Percentiles rank a stretch among this genome's conserved stretches.
Evolutionary conservation across 2,888 invertebrate genomes (phyloP).

Genomic region (Argyresthia goedartella): DNA sequence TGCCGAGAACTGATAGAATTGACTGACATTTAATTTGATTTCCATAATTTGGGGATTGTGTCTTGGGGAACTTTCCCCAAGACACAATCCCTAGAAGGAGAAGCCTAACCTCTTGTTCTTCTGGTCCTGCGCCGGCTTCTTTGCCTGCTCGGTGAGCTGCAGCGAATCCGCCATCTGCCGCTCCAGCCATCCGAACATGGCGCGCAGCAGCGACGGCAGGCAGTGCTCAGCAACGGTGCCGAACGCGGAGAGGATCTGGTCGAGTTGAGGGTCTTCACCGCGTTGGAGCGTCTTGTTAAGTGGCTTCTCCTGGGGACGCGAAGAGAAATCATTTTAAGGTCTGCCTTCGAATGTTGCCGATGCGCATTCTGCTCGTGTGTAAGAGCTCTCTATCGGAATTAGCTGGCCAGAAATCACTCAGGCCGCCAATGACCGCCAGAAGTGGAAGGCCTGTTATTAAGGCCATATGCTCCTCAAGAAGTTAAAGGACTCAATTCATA

Average conservation of each 20-base stretch:
- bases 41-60: too few relatives aligned
- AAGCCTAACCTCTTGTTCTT: conserved; percentile 52
- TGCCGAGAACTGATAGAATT: too few relatives aligned
- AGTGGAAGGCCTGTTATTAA: too few relatives aligned
- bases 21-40: too few relatives aligned
- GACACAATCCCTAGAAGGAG: too few relatives aligned
- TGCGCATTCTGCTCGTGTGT: too few relatives aligned
- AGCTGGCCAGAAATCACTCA: too few relatives aligned
- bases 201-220: conserved; percentile 91
- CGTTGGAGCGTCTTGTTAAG: conserved; percentile 94
- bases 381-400: too few relatives aligned
- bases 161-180: conserved; percentile 83
- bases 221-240: conserved; percentile 98
- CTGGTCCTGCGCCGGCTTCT: conserved; percentile 70
- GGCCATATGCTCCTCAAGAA: too few relatives aligned
- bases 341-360: background rate
- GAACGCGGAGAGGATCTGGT: conserved; percentile 92
- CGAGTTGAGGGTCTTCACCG: conserved; percentile 96
- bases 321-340: background rate
- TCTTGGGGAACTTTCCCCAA: too few relatives aligned
- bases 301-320: conserved; percentile 86
- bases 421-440: too few relatives aligned
- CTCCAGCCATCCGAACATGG: conserved; percentile 96
- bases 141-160: conserved; percentile 58
- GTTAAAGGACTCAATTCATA: too few relatives aligned